These are phyloP conservation scores for Plecotus auritus DNA, from an alignment of 2,113 vertebrate genomes.

Conservation along the genomic window DNA sequence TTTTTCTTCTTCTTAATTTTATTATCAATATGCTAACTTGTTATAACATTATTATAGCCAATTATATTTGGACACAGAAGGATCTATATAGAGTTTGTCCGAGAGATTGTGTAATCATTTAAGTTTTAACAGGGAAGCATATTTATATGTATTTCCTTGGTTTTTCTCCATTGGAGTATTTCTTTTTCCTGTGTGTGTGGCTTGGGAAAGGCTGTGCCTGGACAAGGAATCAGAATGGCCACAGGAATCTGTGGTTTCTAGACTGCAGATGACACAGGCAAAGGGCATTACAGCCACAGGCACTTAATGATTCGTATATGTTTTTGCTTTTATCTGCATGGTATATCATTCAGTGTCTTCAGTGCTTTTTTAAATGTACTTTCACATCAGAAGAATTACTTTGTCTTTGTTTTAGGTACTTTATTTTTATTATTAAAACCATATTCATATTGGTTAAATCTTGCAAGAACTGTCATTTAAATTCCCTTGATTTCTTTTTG, in stretches of 20 bases:
- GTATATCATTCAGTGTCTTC: neutral
- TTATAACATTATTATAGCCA: neutral
- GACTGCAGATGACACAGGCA: neutral
- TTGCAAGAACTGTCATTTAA: conserved; percentile 21
- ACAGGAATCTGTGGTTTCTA: neutral
- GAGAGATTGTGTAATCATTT: neutral
- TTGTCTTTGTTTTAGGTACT: conserved; percentile 31
- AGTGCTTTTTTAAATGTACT: neutral
- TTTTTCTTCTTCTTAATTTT: conserved; percentile 5
- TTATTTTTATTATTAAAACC: conserved; percentile 45
- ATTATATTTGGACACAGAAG: neutral
- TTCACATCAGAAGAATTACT: neutral
- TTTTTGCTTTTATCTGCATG: neutral
- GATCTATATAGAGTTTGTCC: neutral
- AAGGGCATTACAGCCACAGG: neutral
- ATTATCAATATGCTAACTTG: neutral
- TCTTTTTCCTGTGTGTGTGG: neutral
- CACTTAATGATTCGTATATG: neutral
- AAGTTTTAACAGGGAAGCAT: neutral
- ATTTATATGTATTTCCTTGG: neutral
- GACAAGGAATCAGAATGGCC: neutral
- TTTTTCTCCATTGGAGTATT: neutral
- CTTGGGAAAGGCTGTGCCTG: neutral
- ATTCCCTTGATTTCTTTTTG: neutral
- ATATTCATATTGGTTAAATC: neutral